These are phyloP conservation scores for Pristionchus exspectatus DNA, from an alignment of 2,888 invertebrate species.

Conservation along the genomic window DNA sequence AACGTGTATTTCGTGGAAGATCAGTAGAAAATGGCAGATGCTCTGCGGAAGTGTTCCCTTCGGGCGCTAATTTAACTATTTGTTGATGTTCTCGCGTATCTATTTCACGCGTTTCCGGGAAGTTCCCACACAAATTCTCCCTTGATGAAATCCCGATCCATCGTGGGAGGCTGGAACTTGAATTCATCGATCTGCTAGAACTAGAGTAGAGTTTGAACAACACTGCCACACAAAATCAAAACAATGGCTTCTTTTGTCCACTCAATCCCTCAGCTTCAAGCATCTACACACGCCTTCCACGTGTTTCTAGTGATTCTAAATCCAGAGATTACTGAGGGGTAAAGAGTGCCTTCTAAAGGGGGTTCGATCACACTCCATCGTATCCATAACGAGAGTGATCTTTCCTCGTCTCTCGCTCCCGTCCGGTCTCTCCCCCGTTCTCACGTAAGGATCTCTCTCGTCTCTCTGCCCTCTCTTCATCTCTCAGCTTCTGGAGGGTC, in stretches of 20 bases:
- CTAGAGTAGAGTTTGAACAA: background rate
- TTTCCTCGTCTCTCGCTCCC: conserved; percentile 15
- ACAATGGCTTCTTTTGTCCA: background rate
- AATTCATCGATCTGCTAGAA: background rate
- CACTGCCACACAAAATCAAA: background rate
- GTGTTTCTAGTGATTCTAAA: too few species aligned
- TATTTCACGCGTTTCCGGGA: background rate
- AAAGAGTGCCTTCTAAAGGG: background rate
- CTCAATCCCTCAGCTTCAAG: background rate
- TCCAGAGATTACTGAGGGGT: background rate
- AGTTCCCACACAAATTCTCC: background rate
- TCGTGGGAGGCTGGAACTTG: background rate
- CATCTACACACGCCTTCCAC: too few species aligned
- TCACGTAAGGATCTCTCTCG: conserved; percentile 25
- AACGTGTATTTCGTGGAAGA: too few species aligned
- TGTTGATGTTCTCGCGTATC: background rate
- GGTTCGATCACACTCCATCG: background rate
- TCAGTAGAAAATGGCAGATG: background rate
- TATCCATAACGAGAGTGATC: background rate
- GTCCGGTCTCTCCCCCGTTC: conserved; percentile 6
- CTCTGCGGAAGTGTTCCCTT: background rate
- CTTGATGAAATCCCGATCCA: conserved; percentile 3
- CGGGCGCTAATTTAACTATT: background rate
- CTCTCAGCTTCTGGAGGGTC: conserved; percentile 46
- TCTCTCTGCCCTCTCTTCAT: background rate